A percentile compares a stretch with the other conserved stretches of the same genome.
These are phyloP conservation scores for Graphium colonna DNA, from an alignment of 2,888 invertebrate genomes.

Conservation along the genomic window DNA sequence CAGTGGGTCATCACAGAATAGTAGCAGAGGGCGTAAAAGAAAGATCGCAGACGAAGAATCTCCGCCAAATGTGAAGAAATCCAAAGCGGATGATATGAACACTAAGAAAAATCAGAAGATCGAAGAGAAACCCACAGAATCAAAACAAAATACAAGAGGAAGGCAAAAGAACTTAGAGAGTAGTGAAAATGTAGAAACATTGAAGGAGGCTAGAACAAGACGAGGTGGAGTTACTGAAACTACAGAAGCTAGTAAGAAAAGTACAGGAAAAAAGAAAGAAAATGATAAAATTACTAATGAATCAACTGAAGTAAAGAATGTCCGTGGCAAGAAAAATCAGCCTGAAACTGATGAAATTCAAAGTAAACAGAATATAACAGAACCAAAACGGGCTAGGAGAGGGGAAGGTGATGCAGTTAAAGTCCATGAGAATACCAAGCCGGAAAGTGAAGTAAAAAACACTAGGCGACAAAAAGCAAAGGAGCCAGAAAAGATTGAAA, in stretches of 20 bases:
- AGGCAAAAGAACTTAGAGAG: not conserved
- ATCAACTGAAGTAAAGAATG: not conserved
- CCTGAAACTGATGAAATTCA: not conserved
- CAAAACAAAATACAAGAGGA: constrained; percentile 12
- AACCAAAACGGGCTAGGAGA: not conserved
- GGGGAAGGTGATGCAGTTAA: not conserved
- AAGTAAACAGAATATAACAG: not conserved
- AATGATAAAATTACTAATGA: not conserved
- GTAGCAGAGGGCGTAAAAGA: constrained; percentile 29
- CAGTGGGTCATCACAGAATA: constrained; percentile 25
- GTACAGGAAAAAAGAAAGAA: not conserved
- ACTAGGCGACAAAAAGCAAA: not conserved
- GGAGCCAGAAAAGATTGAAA: no score
- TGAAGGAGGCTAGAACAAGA: not conserved
- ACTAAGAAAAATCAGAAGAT: not conserved
- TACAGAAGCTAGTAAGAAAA: constrained; percentile 2
- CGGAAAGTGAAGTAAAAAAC: not conserved
- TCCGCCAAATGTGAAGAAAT: not conserved
- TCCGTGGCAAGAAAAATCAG: constrained; percentile 11
- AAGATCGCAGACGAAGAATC: constrained; percentile 20
- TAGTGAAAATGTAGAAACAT: not conserved
- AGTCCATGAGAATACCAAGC: no score
- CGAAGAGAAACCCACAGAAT: not conserved
- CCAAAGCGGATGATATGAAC: not conserved
- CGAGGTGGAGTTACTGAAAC: constrained; percentile 26